These are phyloP conservation scores for Strigamia transsilvanica DNA, from an alignment of 2,888 invertebrate genomes.

Conservation along the genomic window DNA sequence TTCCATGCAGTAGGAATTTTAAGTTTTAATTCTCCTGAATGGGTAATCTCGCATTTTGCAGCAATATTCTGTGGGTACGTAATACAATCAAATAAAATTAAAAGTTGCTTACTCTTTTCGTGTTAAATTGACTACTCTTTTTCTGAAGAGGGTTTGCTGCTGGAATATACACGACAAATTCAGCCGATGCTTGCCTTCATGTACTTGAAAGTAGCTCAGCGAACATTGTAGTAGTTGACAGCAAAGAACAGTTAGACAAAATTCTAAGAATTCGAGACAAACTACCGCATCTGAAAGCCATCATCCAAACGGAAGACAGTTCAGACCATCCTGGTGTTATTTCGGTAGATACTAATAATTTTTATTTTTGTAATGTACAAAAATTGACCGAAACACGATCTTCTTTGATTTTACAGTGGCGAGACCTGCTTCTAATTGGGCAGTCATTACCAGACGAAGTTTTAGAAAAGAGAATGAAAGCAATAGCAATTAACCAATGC, in stretches of 20 bases:
- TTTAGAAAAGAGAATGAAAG: slow-evolving; percentile 59
- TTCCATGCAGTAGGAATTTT: neutral
- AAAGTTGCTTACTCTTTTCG: too few species aligned
- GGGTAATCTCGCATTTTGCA: neutral
- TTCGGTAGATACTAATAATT: neutral
- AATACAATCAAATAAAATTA: too few species aligned
- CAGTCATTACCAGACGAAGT: slow-evolving; percentile 59
- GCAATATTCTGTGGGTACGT: neutral
- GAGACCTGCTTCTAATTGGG: slow-evolving; percentile 61
- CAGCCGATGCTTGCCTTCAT: neutral
- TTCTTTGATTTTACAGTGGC: slow-evolving; percentile 60
- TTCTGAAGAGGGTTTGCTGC: neutral
- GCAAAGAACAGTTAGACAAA: neutral
- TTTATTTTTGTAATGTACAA: neutral
- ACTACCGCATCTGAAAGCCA: neutral
- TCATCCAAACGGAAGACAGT: neutral
- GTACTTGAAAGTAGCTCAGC: neutral
- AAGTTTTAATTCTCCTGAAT: neutral
- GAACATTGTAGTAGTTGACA: neutral
- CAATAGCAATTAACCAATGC: slow-evolving; percentile 61
- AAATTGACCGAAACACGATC: neutral
- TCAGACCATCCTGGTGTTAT: neutral
- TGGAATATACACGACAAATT: neutral
- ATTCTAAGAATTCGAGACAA: neutral
- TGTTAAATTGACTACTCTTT: too few species aligned